Evolutionary conservation across 1,140 invertebrate genomes (phyloP).

Genomic region (Drosophila paulistorum): DNA sequence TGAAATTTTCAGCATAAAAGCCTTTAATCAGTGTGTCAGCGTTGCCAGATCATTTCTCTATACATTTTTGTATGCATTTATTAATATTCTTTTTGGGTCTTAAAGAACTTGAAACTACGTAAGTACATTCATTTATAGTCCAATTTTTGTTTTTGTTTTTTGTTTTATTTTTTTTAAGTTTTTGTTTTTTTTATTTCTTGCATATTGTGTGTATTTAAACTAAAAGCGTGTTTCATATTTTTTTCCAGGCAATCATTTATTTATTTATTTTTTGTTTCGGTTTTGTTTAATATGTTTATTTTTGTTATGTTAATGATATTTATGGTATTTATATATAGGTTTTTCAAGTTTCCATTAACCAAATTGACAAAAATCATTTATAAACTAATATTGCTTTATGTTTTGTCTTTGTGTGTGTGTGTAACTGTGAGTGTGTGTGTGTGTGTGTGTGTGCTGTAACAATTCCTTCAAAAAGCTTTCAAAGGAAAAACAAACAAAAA

Average conservation of each 20-base stretch:
- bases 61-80: constrained; percentile 25
- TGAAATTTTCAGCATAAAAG: neutral
- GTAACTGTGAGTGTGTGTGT: constrained; percentile 5
- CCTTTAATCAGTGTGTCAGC: neutral
- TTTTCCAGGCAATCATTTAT: constrained; percentile 23
- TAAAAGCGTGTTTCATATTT: neutral
- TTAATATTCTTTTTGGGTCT: constrained; percentile 15
- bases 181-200: neutral
- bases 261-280: constrained; percentile 25
- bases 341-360: constrained; percentile 38
- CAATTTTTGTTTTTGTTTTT: constrained; percentile 2
- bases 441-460: constrained; percentile 53
- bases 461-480: constrained; percentile 50
- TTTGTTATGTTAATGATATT: constrained; percentile 46
- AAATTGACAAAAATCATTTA: constrained; percentile 73
- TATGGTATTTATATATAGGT: constrained; percentile 39
- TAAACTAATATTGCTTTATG: constrained; percentile 73
- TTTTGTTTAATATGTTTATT: constrained; percentile 33
- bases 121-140: constrained; percentile 1
- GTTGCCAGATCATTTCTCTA: constrained; percentile 10
- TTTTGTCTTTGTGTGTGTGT: constrained; percentile 28
- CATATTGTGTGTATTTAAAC: constrained; percentile 3
- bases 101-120: constrained; percentile 10
- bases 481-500: constrained; percentile 16
- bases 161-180: neutral